Base-by-base conservation (phyloP, 2,113 vertebrate genomes). In the Brachyhypopomus gauderio region DNA sequence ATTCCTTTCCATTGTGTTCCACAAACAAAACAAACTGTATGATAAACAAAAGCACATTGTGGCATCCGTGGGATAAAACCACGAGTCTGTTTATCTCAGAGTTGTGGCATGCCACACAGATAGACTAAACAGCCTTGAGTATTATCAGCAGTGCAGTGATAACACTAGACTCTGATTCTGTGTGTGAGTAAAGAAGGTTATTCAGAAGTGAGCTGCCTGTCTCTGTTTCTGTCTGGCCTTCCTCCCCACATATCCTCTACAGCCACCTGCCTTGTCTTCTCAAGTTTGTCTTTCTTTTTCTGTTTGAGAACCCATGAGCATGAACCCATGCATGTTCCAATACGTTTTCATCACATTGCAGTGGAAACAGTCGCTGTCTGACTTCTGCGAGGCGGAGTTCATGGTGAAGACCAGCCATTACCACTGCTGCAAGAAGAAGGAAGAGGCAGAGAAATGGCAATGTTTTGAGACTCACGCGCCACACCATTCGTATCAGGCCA, bases 341-440 rank as follows among this genome's bases (percentile, higher is more conserved):
- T 3, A 6, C 19, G n/a, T 83, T 52, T 63, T 62, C 0, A 71
- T 75, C 75, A 60, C 69, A 12, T 73, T 82, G 9, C 75, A 95
- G 94, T 95, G 93, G 93, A 66, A 89, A 80, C 81, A 76, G 4
- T 83, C 86, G 1, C 72, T 94, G 0, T 0, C 81, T 7, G 22
- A 38, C 4, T 95, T 90, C 86, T 95, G 94, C 75, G 0, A 64
- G 4, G 86, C 86, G 7, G 90, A 92, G 56, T 63, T 80, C 0
- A 45, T 69, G 0, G 72, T 94, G 2, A 95, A 94, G 75, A 90
- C 90, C 27, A 52, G 14, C 0, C 77, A 85, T 5, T 86, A 92
- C 56, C 12, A 77, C 58, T 95, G 94, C 87, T 95, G 94, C 80
- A 81, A 2, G 16, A 6, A 2, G 16, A 6, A 3, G 4, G 1